Evolutionary conservation across 2,888 invertebrate species (phyloP).

Genomic region (Drosophila rellima): DNA sequence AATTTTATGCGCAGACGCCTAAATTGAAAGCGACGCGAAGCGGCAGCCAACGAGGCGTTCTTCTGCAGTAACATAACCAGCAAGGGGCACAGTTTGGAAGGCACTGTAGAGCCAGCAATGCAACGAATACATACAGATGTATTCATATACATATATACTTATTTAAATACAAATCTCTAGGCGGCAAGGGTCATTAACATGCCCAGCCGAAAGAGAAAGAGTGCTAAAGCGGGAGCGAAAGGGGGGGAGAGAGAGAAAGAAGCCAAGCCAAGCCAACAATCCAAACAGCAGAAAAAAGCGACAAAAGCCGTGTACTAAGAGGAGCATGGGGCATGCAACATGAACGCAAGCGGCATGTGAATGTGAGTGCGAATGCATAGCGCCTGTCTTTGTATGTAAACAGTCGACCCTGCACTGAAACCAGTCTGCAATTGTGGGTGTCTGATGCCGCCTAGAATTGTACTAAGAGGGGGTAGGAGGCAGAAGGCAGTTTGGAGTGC

Average conservation of each 20-base stretch:
- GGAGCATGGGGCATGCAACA: slow-evolving; percentile 15
- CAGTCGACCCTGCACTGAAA: slow-evolving; percentile 50
- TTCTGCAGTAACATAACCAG: slow-evolving; percentile 32
- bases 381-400: slow-evolving; percentile 41
- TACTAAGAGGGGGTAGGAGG: not conserved
- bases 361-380: slow-evolving; percentile 41
- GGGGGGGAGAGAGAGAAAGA: slow-evolving; percentile 1
- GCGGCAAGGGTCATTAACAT: slow-evolving; percentile 83
- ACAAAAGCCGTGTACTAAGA: slow-evolving; percentile 52
- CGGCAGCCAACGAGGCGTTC: slow-evolving; percentile 76
- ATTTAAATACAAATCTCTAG: slow-evolving; percentile 63
- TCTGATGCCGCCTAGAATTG: slow-evolving; percentile 25
- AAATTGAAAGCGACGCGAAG: slow-evolving; percentile 80
- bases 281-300: slow-evolving; percentile 44
- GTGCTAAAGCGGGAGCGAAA: not conserved
- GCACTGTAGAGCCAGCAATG: slow-evolving; percentile 28
- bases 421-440: slow-evolving; percentile 60
- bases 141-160: slow-evolving; percentile 15
- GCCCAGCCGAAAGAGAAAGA: slow-evolving; percentile 45
- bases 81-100: slow-evolving; percentile 61
- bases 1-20: slow-evolving; percentile 83
- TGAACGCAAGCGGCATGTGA: slow-evolving; percentile 15
- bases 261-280: slow-evolving; percentile 42
- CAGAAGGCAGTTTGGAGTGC: not conserved
- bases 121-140: slow-evolving; percentile 8